Evolutionary conservation across 2,797 vertebrate species (phyloP), one percentile per base, ranked within the genome.

Genomic region (Malacoraja senta): DNA sequence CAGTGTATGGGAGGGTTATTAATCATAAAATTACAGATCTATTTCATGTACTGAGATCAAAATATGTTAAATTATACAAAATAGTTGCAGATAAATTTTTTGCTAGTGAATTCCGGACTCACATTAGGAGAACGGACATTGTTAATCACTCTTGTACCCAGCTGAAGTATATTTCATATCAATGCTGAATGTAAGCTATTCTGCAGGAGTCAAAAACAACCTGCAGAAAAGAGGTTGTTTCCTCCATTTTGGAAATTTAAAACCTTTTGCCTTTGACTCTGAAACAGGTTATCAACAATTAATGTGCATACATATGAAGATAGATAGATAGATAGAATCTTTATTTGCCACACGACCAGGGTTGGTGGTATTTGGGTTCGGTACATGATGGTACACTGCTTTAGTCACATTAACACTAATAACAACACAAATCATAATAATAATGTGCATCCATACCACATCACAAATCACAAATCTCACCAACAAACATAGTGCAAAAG

Each of bases 41-140:
- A 58, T 86, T 86, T 86, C 61, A 29, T 58, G 61, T 58, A 86
- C 83, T 65, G 53, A 86, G 58, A 86, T 63, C 29, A 32, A 53
- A 86, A 86, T 53, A 63, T 86, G 61, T 86, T 63, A 86, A 86
- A 63, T 86, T 63, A 58, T 17, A 86, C 29, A 63, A n/a, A 86
- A 86, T 29, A 86, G 53, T 86, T 61, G 61, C 61, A 58, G 53
- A 15, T n/a, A 84, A 84, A 29, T n/a, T n/a, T 35, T 9, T 0
- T 1, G 12, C 84, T 65, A 88, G n/a, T 68, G n/a, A 88, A 88
- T n/a, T 61, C 17, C 4, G 1, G 81, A 13, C 81, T 61, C 53
- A 0, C 53, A 58, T 84, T 29, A 26, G 61, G 32, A 35, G 8
- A 21, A 88, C 21, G 17, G 13, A 8, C 3, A 26, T 58, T 58